A percentile compares a stretch with the other conserved stretches of the same genome.
phyloP scores from a whole-genome alignment of 2,113 vertebrate species.

The Hymenochirus boettgeri region DNA sequence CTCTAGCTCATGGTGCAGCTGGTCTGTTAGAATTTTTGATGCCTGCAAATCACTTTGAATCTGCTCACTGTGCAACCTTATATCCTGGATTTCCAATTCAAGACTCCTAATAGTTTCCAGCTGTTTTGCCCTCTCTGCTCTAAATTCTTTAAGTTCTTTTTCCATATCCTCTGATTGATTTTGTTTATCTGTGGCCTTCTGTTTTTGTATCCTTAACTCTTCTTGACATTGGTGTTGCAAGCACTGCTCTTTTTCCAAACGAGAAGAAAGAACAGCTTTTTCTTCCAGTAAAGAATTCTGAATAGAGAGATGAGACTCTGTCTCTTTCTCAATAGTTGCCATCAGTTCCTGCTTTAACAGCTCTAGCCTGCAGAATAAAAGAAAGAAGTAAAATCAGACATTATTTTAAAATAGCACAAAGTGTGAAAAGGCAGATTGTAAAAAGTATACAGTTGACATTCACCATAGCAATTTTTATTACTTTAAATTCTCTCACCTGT shows the following conservation, averaged over 20 bases:
- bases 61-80: constrained; percentile 75
- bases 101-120: constrained; percentile 61
- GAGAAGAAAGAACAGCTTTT: constrained; percentile 56
- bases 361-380: constrained; percentile 67
- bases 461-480: too few relatives aligned
- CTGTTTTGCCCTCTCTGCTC: constrained; percentile 60
- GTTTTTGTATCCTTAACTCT: constrained; percentile 59
- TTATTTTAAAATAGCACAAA: too few relatives aligned
- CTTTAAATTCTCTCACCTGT: constrained; percentile 54
- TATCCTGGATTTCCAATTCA: constrained; percentile 71
- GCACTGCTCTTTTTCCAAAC: constrained; percentile 55
- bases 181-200: constrained; percentile 62
- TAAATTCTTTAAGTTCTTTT: constrained; percentile 64
- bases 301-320: constrained; percentile 56
- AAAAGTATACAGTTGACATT: too few relatives aligned
- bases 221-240: constrained; percentile 53
- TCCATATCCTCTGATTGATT: constrained; percentile 64
- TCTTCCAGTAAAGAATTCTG: constrained; percentile 64
- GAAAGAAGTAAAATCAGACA: too few relatives aligned
- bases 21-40: constrained; percentile 72
- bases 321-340: constrained; percentile 58
- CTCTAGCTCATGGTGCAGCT: constrained; percentile 70
- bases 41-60: constrained; percentile 78
- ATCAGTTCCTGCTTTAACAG: constrained; percentile 61
- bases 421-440: too few relatives aligned